A percentile compares a stretch with the other conserved stretches of the same genome.
These are phyloP conservation scores for Amphiprion clarkii DNA, from an alignment of 2,797 vertebrate species.

Conservation along the genomic window DNA sequence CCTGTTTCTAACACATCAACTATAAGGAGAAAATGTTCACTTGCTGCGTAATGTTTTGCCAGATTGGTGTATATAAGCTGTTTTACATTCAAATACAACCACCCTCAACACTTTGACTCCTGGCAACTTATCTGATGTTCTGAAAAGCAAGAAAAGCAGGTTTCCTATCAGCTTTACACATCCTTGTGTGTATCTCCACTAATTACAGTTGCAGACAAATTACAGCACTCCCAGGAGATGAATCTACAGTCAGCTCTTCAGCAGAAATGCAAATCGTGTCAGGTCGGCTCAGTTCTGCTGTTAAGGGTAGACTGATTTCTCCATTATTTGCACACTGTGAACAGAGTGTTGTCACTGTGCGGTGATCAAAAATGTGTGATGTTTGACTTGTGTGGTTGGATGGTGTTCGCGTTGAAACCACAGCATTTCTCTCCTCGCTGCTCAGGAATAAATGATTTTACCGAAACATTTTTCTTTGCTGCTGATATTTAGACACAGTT, in stretches of 20 bases:
- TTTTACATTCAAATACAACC: conserved; percentile 35
- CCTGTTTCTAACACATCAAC: no score
- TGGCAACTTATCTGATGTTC: conserved; percentile 42
- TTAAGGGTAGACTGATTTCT: conserved; percentile 45
- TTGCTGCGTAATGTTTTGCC: no score
- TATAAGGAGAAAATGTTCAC: no score
- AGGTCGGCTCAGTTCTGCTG: conserved; percentile 46
- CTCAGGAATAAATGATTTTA: not conserved
- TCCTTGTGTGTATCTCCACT: conserved; percentile 42
- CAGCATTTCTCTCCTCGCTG: not conserved
- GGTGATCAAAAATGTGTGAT: conserved; percentile 29
- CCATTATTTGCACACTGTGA: conserved; percentile 49
- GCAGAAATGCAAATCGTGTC: conserved; percentile 69
- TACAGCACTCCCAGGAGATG: conserved; percentile 60
- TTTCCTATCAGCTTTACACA: conserved; percentile 40
- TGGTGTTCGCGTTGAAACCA: conserved; percentile 18
- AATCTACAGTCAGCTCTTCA: conserved; percentile 65
- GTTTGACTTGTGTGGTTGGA: not conserved
- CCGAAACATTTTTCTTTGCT: not conserved
- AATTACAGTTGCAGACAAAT: conserved; percentile 70
- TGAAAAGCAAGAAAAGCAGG: conserved; percentile 46
- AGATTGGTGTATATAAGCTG: not conserved
- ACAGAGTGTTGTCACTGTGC: conserved; percentile 27
- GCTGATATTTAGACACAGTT: not conserved
- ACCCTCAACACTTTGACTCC: conserved; percentile 23